Evolutionary conservation across 2,113 vertebrate species (phyloP).

Genomic region (Theristicus caerulescens): DNA sequence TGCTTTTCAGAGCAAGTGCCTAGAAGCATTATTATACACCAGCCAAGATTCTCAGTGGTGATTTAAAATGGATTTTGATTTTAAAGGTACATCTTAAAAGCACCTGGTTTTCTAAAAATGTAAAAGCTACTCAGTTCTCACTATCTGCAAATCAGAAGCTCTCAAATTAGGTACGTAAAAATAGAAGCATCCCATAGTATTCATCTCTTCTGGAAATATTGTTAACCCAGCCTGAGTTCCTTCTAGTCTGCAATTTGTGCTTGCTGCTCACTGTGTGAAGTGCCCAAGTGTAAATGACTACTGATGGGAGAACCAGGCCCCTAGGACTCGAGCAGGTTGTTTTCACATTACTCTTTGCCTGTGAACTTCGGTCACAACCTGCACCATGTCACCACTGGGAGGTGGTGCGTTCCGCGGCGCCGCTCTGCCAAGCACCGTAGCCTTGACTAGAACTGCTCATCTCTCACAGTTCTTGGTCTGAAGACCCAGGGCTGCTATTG

Average conservation of each 20-base stretch:
- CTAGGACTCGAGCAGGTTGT: not conserved
- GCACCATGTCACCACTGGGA: accelerated
- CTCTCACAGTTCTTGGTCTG: not conserved
- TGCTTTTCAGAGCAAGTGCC: conserved; percentile 36
- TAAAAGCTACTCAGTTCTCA: not conserved
- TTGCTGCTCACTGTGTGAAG: not conserved
- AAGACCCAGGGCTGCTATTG: not conserved
- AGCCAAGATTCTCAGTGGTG: conserved; percentile 13
- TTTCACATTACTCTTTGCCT: not conserved
- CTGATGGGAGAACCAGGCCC: not conserved
- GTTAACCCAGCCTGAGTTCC: not conserved
- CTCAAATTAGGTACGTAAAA: not conserved
- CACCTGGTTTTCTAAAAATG: conserved; percentile 31
- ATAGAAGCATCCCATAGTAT: not conserved
- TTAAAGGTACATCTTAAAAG: not conserved
- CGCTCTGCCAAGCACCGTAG: not conserved
- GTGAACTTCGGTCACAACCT: not conserved
- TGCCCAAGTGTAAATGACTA: not conserved
- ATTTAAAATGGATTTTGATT: not conserved
- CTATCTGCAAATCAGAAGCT: conserved; percentile 1
- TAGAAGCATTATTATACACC: not conserved
- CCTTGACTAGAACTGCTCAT: no score
- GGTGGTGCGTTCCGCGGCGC: not conserved
- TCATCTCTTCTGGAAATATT: not conserved
- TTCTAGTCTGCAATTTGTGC: not conserved